These are phyloP conservation scores for Trichogramma evanescens DNA, from an alignment of 2,888 invertebrate genomes.

Conservation along the genomic window DNA sequence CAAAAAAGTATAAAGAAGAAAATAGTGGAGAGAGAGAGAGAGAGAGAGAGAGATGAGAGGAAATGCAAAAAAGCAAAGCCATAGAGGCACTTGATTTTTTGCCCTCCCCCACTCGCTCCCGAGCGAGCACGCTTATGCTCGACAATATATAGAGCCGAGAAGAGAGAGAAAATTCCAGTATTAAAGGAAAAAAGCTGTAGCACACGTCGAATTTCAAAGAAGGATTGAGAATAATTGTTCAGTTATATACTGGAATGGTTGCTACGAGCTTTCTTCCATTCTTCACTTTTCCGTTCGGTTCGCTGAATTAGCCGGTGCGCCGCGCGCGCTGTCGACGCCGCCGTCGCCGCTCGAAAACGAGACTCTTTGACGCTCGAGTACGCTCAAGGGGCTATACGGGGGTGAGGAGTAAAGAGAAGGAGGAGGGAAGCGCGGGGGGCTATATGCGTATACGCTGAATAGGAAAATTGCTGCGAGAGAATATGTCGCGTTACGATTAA, in stretches of 20 bases:
- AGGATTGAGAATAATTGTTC: constrained; percentile 21
- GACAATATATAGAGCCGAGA: neutral
- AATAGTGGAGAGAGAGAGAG: neutral
- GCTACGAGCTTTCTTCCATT: constrained; percentile 22
- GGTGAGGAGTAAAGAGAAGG: neutral
- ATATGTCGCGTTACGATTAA: constrained; percentile 29
- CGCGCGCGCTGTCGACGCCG: constrained; percentile 4
- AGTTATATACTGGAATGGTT: constrained; percentile 7
- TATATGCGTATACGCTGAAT: neutral
- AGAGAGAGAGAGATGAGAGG: neutral
- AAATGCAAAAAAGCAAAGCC: constrained; percentile 11
- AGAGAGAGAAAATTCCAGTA: constrained; percentile 9
- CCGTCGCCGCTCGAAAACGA: constrained; percentile 19
- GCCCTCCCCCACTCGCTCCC: constrained; percentile 4
- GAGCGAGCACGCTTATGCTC: neutral
- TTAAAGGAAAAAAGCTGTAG: neutral
- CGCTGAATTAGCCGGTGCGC: constrained; percentile 17
- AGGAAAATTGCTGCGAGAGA: constrained; percentile 15
- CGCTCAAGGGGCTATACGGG: neutral
- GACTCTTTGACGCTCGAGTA: constrained; percentile 26
- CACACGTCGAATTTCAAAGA: constrained; percentile 8
- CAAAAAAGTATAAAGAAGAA: constrained; percentile 12
- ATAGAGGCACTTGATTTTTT: constrained; percentile 19
- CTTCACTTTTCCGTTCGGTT: constrained; percentile 23
- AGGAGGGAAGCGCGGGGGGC: neutral